phyloP scores from a whole-genome alignment of 2,888 invertebrate species.

The Aelia acuminata region DNA sequence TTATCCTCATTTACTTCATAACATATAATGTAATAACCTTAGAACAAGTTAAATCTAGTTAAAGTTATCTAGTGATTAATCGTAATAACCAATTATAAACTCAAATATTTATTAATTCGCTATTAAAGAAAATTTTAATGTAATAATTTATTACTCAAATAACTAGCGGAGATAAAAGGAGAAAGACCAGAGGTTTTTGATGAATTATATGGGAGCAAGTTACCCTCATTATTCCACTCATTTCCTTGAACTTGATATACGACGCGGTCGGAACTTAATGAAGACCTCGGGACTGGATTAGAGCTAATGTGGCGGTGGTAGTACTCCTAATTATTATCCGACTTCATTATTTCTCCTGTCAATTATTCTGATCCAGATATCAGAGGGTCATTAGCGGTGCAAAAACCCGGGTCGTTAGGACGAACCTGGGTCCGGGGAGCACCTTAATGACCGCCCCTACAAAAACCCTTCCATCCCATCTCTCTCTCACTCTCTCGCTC shows the following conservation, averaged over 20 bases:
- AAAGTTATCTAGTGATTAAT: too few relatives aligned
- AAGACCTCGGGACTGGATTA: neutral
- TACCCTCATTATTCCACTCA: neutral
- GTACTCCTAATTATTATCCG: conserved; percentile 23
- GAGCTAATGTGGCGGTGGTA: neutral
- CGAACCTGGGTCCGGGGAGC: conserved; percentile 36
- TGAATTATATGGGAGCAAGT: too few relatives aligned
- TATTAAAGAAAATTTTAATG: too few relatives aligned
- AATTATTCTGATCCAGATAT: conserved; percentile 18
- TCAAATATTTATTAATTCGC: too few relatives aligned
- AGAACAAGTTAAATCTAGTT: too few relatives aligned
- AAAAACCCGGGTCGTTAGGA: conserved; percentile 48
- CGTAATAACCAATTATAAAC: too few relatives aligned
- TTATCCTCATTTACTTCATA: too few relatives aligned
- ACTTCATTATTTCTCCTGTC: conserved; percentile 39
- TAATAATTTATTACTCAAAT: too few relatives aligned
- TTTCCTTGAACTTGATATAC: neutral
- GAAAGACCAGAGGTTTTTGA: too few relatives aligned
- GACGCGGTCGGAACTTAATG: neutral
- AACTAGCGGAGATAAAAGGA: too few relatives aligned
- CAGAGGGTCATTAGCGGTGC: conserved; percentile 38
- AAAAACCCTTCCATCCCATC: neutral
- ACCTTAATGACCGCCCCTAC: conserved; percentile 40
- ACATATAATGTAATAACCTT: too few relatives aligned
- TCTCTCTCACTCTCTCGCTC: too few relatives aligned